These are phyloP conservation scores for Platalea minor DNA, from an alignment of 2,797 vertebrate species.

Conservation along the genomic window DNA sequence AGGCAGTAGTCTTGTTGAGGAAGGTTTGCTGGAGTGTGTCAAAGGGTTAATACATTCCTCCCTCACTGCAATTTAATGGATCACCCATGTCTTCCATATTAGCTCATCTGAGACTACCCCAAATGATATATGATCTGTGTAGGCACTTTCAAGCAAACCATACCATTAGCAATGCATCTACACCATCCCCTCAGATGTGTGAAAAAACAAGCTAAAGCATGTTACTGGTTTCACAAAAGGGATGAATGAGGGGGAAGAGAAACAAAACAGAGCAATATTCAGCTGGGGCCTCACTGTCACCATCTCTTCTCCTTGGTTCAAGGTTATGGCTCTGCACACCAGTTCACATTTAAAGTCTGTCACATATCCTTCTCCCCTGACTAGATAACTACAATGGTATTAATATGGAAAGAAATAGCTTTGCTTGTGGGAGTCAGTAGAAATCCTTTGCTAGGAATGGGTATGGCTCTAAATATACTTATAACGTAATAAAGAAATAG, in stretches of 20 bases:
- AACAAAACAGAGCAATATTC: not conserved
- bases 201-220: slow-evolving; percentile 2
- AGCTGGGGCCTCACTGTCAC: not conserved
- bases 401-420: not conserved
- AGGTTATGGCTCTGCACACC: not conserved
- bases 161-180: slow-evolving; percentile 5
- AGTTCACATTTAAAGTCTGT: not conserved
- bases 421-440: not conserved
- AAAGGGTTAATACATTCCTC: not conserved
- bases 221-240: not conserved
- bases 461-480: not conserved
- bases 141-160: slow-evolving; percentile 18
- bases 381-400: not conserved
- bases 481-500: not conserved
- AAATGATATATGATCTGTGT: slow-evolving; percentile 22
- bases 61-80: not conserved
- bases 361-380: not conserved
- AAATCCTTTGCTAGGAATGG: not conserved
- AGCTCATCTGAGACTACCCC: not conserved
- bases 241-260: not conserved
- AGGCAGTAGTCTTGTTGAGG: not conserved
- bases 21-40: not conserved
- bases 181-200: not conserved
- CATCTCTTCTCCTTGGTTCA: not conserved
- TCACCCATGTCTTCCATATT: not conserved